These are phyloP conservation scores for Apteryx owenii DNA, from an alignment of 2,113 vertebrate species.

Conservation along the genomic window DNA sequence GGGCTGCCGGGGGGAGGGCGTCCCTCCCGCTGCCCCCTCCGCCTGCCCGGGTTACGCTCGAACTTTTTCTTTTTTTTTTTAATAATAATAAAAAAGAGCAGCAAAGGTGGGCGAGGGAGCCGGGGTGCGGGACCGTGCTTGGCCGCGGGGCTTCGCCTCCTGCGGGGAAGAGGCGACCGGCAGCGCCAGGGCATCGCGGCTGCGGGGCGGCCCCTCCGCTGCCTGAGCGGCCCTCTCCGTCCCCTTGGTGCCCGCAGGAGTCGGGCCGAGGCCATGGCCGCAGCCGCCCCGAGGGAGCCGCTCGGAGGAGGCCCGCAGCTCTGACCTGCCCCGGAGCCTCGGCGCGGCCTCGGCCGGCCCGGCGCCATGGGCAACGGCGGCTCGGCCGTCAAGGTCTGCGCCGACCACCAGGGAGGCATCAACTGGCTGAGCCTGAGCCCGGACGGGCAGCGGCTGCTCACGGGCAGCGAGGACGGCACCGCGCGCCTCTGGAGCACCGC, in stretches of 20 bases:
- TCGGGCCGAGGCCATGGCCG: conserved; percentile 13
- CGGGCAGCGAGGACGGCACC: conserved; percentile 84
- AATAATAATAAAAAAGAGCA: too few relatives aligned
- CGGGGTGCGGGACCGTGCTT: too few relatives aligned
- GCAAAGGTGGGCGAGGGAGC: too few relatives aligned
- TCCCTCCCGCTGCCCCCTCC: background rate
- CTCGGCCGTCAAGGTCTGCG: conserved; percentile 80
- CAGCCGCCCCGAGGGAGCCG: background rate
- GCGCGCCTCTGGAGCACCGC: conserved; percentile 83
- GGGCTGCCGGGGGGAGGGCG: background rate
- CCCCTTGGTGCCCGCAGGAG: too few relatives aligned
- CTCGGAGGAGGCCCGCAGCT: background rate
- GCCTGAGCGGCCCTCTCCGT: too few relatives aligned
- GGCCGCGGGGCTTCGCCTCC: background rate
- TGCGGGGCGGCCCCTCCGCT: too few relatives aligned
- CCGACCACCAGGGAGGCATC: conserved; percentile 83
- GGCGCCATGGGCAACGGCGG: conserved; percentile 78
- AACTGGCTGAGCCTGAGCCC: conserved; percentile 87
- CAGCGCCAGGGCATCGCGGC: background rate
- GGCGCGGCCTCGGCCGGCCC: background rate
- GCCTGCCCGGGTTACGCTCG: background rate
- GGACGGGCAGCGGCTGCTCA: conserved; percentile 82
- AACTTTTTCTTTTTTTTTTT: too few relatives aligned
- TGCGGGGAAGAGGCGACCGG: rapidly evolving
- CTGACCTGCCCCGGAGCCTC: background rate